These are phyloP conservation scores for Takifugu rubripes DNA, from an alignment of 2,797 vertebrate genomes.

Conservation along the genomic window DNA sequence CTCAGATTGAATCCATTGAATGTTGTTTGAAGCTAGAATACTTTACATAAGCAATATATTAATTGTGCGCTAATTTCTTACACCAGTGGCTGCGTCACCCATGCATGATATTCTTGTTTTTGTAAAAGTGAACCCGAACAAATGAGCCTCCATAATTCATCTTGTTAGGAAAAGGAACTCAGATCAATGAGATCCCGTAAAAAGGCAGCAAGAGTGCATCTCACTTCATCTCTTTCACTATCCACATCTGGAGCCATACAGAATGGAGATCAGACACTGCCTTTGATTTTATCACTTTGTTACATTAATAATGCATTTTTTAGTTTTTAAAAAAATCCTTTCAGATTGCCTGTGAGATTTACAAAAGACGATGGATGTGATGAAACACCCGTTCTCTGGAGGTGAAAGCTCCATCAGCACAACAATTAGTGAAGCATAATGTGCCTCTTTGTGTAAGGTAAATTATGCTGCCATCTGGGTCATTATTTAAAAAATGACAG, in stretches of 20 bases:
- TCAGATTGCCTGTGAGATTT: slow-evolving; percentile 30
- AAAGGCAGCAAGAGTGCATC: slow-evolving; percentile 21
- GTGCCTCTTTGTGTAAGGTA: slow-evolving; percentile 5
- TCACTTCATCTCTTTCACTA: slow-evolving; percentile 32
- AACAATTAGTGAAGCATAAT: slow-evolving; percentile 1
- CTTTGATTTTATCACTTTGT: slow-evolving; percentile 18
- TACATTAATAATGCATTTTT: slow-evolving; percentile 12
- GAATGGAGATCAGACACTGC: slow-evolving; percentile 21
- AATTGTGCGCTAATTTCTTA: no score
- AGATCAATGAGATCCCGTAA: slow-evolving; percentile 33
- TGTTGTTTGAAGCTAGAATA: no score
- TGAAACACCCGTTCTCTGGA: slow-evolving; percentile 43
- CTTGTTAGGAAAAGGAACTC: slow-evolving; percentile 18
- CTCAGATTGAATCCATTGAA: no score
- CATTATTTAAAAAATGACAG: background rate
- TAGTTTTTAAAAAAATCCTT: slow-evolving; percentile 21
- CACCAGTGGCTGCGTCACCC: slow-evolving; percentile 21
- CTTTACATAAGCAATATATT: no score
- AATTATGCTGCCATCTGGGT: background rate
- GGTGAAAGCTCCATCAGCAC: slow-evolving; percentile 7
- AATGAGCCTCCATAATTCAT: slow-evolving; percentile 28
- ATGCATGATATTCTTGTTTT: slow-evolving; percentile 22
- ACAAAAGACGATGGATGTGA: slow-evolving; percentile 15
- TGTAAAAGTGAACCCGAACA: slow-evolving; percentile 29
- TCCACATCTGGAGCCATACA: slow-evolving; percentile 29